Conservation (phyloP, 2,797 vertebrate genomes). For the Peromyscus eremicus region DNA sequence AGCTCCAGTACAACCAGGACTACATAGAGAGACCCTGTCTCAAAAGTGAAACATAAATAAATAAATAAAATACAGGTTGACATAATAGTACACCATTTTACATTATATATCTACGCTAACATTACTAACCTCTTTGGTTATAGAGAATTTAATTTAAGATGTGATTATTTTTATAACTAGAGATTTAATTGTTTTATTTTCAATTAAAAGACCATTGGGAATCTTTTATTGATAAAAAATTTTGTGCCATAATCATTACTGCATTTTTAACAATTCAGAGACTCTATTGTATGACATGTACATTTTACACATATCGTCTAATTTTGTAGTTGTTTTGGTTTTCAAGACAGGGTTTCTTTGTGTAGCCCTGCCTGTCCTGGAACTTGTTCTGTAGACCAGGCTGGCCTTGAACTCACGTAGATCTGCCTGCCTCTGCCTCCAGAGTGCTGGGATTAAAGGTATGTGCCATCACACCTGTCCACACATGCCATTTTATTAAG, state of each 20-base stretch:
- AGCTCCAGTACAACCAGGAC: background rate
- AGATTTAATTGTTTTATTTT: constrained; percentile 19
- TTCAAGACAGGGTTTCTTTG: background rate
- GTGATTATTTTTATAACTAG: background rate
- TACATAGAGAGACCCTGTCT: background rate
- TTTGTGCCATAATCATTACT: background rate
- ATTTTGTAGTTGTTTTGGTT: background rate
- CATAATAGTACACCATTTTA: constrained; percentile 62
- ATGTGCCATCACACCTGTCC: accelerated
- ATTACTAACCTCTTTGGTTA: background rate
- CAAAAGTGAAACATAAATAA: background rate
- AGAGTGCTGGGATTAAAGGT: too few relatives aligned
- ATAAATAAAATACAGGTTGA: background rate
- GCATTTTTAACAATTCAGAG: background rate
- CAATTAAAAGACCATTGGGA: background rate
- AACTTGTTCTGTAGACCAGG: background rate
- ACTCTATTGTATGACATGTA: background rate
- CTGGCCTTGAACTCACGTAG: background rate
- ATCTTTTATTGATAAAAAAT: background rate
- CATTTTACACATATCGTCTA: background rate
- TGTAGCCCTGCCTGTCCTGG: background rate
- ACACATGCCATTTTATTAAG: background rate
- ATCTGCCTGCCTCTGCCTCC: background rate
- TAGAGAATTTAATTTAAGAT: background rate
- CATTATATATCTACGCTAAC: background rate